A percentile compares a stretch with the other conserved stretches of the same genome.
Conservation (phyloP, 2,797 vertebrate genomes). For the Coreius guichenoti region DNA sequence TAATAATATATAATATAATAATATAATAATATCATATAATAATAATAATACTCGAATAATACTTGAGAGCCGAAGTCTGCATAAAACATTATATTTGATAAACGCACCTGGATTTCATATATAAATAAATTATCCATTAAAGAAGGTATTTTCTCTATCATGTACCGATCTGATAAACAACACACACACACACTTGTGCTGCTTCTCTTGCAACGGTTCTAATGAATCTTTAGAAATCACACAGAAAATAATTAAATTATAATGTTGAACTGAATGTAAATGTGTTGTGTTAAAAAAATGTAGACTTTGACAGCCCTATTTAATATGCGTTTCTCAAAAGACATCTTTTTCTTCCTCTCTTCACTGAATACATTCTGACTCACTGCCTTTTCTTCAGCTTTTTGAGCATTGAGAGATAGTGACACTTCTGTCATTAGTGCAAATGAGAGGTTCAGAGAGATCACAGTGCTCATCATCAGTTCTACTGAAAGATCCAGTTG, state of each 20-base stretch:
- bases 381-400: neutral
- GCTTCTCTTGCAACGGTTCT: neutral
- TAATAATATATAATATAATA: too few relatives aligned
- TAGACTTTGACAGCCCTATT: neutral
- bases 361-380: conserved; percentile 23
- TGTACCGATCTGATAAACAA: neutral
- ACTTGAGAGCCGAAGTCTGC: neutral
- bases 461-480: conserved; percentile 19
- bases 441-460: conserved; percentile 28
- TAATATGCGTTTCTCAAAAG: conserved; percentile 21
- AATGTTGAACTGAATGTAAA: neutral
- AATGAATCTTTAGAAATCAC: neutral
- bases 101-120: neutral
- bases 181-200: neutral
- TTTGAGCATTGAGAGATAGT: conserved; percentile 20
- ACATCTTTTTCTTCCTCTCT: neutral
- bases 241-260: neutral
- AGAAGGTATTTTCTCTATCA: neutral
- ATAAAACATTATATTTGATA: neutral
- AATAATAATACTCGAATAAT: too few relatives aligned
- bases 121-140: neutral
- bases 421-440: conserved; percentile 19
- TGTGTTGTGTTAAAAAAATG: neutral
- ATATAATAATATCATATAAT: too few relatives aligned
- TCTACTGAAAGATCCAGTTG: conserved; percentile 27